Percentiles rank a stretch among this genome's conserved stretches.
Conservation (phyloP, 1,140 invertebrate species). For the Bombus consobrinus region DNA sequence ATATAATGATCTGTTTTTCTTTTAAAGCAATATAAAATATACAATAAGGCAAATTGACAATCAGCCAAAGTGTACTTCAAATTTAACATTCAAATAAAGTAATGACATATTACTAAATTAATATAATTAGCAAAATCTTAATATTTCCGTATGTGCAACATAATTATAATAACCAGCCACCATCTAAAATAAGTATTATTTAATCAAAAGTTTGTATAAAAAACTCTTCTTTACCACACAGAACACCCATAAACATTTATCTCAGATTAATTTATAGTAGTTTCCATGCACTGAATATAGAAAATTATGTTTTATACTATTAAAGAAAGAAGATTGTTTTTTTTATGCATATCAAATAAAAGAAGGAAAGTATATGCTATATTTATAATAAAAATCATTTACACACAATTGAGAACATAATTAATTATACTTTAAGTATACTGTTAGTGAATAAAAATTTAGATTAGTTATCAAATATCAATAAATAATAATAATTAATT, state of each 20-base stretch:
- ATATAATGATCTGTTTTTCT: slow-evolving; percentile 68
- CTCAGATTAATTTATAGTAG: slow-evolving; percentile 37
- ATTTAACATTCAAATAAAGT: slow-evolving; percentile 65
- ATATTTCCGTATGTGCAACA: slow-evolving; percentile 64
- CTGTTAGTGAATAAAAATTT: slow-evolving; percentile 24
- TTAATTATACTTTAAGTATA: slow-evolving; percentile 15
- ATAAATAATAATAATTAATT: slow-evolving; percentile 24
- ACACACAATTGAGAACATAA: not conserved
- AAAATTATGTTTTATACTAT: slow-evolving; percentile 9
- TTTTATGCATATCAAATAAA: slow-evolving; percentile 30
- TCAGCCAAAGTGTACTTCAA: slow-evolving; percentile 70
- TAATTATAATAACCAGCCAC: slow-evolving; percentile 74
- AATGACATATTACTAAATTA: slow-evolving; percentile 62
- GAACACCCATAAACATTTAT: slow-evolving; percentile 53
- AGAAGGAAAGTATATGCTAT: slow-evolving; percentile 9
- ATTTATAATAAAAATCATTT: slow-evolving; percentile 11
- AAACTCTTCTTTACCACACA: slow-evolving; percentile 44
- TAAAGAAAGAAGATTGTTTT: slow-evolving; percentile 2
- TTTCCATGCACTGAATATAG: slow-evolving; percentile 46
- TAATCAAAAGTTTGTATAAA: slow-evolving; percentile 42
- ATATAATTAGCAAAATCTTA: slow-evolving; percentile 60
- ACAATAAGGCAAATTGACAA: slow-evolving; percentile 69
- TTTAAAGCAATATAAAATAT: slow-evolving; percentile 61
- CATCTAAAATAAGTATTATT: slow-evolving; percentile 65
- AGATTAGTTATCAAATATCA: slow-evolving; percentile 24